These are phyloP conservation scores for Drosophila barbarae DNA, from an alignment of 2,888 invertebrate species.

Conservation along the genomic window DNA sequence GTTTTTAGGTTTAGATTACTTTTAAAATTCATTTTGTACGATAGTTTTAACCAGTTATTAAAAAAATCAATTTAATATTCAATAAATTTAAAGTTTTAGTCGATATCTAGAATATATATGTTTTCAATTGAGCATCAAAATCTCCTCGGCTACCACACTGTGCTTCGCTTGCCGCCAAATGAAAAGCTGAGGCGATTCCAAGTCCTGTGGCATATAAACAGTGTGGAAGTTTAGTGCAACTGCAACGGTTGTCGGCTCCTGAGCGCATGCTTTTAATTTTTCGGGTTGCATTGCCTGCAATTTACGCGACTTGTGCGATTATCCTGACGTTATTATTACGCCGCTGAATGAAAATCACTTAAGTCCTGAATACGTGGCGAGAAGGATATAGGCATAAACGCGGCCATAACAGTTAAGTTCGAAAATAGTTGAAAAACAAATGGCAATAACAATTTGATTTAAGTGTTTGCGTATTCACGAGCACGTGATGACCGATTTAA, in stretches of 20 bases:
- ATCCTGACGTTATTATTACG: slow-evolving; percentile 24
- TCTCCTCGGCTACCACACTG: background rate
- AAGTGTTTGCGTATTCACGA: background rate
- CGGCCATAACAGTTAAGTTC: slow-evolving; percentile 30
- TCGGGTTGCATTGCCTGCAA: slow-evolving; percentile 21
- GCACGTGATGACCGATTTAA: slow-evolving; percentile 32
- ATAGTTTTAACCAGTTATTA: no score
- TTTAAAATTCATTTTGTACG: no score
- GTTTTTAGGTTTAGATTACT: no score
- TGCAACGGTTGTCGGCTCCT: slow-evolving; percentile 60
- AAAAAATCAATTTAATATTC: no score
- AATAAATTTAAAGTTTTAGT: no score
- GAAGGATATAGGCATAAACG: slow-evolving; percentile 2
- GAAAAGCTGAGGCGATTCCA: slow-evolving; percentile 17
- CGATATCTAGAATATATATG: background rate
- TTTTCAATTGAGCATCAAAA: background rate
- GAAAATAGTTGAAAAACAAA: slow-evolving; percentile 10
- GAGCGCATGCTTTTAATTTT: slow-evolving; percentile 22
- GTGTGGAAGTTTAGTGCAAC: slow-evolving; percentile 58
- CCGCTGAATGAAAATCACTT: slow-evolving; percentile 31
- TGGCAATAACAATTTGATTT: background rate
- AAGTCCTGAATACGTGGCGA: background rate
- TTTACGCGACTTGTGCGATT: slow-evolving; percentile 33
- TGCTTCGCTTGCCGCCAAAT: slow-evolving; percentile 15
- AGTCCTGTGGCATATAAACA: slow-evolving; percentile 57